Conservation (phyloP, 1,140 invertebrate genomes). For the Drosophila watanabei region DNA sequence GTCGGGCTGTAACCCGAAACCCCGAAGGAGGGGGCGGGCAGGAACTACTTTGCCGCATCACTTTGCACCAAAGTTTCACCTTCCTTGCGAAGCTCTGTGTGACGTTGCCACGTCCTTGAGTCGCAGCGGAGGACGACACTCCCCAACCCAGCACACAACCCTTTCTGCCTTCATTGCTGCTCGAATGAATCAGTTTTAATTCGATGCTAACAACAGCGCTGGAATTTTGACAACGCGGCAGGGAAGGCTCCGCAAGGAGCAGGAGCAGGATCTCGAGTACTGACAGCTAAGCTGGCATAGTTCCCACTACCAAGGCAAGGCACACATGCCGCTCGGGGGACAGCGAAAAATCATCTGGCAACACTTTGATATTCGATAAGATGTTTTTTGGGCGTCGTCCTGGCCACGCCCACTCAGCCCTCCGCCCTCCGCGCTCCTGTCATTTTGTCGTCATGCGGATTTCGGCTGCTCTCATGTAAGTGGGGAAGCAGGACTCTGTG, state of each 20-base stretch:
- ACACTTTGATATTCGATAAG: conserved; percentile 82
- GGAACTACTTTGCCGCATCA: conserved; percentile 33
- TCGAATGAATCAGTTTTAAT: conserved; percentile 61
- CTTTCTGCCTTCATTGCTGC: not conserved
- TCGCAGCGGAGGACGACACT: not conserved
- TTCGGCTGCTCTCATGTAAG: conserved; percentile 28
- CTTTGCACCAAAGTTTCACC: conserved; percentile 37
- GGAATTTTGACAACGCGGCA: conserved; percentile 36
- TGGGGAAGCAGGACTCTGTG: not conserved
- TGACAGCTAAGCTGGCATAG: conserved; percentile 41
- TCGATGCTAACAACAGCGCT: conserved; percentile 36
- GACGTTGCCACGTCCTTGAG: conserved; percentile 17
- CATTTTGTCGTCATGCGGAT: conserved; percentile 53
- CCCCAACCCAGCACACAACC: not conserved
- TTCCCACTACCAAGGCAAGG: conserved; percentile 11
- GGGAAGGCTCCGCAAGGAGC: not conserved
- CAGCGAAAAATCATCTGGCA: conserved; percentile 72
- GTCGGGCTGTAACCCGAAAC: conserved; percentile 11
- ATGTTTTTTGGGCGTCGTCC: conserved; percentile 28
- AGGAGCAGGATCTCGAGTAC: not conserved
- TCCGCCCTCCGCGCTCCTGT: conserved; percentile 14
- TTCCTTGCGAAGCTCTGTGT: conserved; percentile 8
- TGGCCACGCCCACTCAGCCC: not conserved
- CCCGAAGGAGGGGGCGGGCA: not conserved
- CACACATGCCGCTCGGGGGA: conserved; percentile 17